Percentiles rank a stretch among this genome's conserved stretches.
These are phyloP conservation scores for Lophius americanus DNA, from an alignment of 2,797 vertebrate species.

Conservation along the genomic window DNA sequence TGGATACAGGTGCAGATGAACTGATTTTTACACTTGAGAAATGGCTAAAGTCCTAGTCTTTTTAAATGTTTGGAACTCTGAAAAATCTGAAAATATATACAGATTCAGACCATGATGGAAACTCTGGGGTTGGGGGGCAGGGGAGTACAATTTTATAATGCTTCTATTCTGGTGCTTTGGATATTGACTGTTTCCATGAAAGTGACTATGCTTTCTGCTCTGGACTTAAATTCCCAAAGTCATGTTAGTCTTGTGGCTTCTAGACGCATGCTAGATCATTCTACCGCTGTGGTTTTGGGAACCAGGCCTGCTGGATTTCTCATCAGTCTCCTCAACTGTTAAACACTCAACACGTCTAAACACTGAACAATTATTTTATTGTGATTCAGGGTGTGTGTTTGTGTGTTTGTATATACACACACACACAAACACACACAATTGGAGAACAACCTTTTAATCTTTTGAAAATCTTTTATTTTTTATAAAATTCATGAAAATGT, in stretches of 20 bases:
- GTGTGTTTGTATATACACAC: no score
- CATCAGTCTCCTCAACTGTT: constrained; percentile 43
- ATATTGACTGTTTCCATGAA: constrained; percentile 30
- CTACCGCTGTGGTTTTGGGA: constrained; percentile 11
- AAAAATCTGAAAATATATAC: background rate
- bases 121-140: constrained; percentile 7
- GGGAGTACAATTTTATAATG: constrained; percentile 12
- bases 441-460: background rate
- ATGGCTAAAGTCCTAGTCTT: background rate
- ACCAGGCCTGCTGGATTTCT: constrained; percentile 17
- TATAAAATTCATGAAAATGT: no score
- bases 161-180: constrained; percentile 36
- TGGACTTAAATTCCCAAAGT: constrained; percentile 7
- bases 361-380: constrained; percentile 7
- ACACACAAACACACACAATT: no score
- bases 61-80: background rate
- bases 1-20: background rate
- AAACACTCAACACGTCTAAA: constrained; percentile 25
- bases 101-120: constrained; percentile 22
- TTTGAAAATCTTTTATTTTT: no score
- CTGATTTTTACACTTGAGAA: background rate
- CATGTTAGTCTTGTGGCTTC: background rate
- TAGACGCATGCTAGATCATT: background rate
- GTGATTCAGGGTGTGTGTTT: background rate
- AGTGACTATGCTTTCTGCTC: background rate